Evolutionary conservation across 2,797 vertebrate genomes (phyloP).

Genomic region (Galagoides demidoff): DNA sequence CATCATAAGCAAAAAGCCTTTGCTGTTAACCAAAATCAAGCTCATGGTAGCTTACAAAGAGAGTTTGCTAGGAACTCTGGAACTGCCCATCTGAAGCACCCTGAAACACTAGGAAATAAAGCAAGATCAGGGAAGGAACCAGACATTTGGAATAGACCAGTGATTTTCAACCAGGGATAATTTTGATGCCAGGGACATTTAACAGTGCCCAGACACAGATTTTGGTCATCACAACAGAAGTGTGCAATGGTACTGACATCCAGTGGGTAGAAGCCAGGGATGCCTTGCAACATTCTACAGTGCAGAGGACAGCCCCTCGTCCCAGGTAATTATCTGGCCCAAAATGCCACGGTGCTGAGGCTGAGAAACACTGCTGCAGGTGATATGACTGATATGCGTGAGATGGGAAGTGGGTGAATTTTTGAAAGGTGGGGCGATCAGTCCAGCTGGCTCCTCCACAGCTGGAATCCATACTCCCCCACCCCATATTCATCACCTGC

Average conservation of each 20-base stretch:
- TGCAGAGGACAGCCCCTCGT: not conserved
- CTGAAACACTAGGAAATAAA: not conserved
- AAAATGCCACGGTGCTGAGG: not conserved
- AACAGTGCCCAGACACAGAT: not conserved
- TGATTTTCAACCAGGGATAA: not conserved
- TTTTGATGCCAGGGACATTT: not conserved
- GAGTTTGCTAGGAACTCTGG: not conserved
- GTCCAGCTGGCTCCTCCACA: not conserved
- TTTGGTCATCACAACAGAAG: not conserved
- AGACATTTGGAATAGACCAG: not conserved
- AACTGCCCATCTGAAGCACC: not conserved
- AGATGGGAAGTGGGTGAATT: not conserved
- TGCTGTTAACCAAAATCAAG: conserved; percentile 1
- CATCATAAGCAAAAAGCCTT: not conserved
- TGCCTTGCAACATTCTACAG: not conserved
- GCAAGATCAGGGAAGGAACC: not conserved
- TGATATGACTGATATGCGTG: not conserved
- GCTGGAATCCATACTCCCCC: not conserved
- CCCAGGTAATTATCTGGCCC: not conserved
- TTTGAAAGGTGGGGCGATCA: too few relatives aligned
- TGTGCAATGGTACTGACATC: not conserved
- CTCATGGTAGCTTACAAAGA: not conserved
- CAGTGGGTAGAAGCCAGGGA: not conserved
- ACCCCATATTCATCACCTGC: too few relatives aligned
- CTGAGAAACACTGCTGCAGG: not conserved